Evolutionary conservation across 1,140 invertebrate genomes (phyloP).

Genomic region (Carposina sasakii): DNA sequence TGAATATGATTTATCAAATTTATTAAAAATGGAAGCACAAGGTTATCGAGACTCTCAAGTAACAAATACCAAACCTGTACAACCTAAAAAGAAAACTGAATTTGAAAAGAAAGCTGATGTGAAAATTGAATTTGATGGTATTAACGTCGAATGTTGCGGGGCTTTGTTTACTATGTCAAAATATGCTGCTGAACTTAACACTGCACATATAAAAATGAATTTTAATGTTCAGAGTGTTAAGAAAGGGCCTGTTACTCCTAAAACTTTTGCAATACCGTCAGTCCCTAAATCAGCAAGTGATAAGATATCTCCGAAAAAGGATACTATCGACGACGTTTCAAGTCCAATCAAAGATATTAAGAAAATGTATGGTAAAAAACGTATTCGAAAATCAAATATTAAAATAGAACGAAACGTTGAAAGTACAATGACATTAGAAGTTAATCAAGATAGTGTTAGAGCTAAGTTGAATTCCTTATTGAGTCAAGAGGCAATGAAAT

Average conservation of each 20-base stretch:
- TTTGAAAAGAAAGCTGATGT: constrained; percentile 32
- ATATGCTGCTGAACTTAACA: constrained; percentile 42
- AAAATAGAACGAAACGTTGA: too few relatives aligned
- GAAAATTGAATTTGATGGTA: constrained; percentile 37
- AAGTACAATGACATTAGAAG: too few relatives aligned
- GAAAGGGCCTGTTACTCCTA: constrained; percentile 34
- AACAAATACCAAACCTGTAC: constrained; percentile 23
- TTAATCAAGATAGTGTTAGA: too few relatives aligned
- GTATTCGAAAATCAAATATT: too few relatives aligned
- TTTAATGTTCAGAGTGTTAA: constrained; percentile 28
- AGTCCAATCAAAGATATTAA: constrained; percentile 16
- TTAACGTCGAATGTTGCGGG: constrained; percentile 53
- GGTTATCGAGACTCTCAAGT: constrained; percentile 52
- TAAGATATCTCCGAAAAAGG: constrained; percentile 56
- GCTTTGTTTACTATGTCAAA: constrained; percentile 46
- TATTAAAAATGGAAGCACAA: constrained; percentile 69
- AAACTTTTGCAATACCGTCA: constrained; percentile 50
- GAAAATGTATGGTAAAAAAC: too few relatives aligned
- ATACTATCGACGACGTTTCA: constrained; percentile 27
- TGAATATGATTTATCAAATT: constrained; percentile 77
- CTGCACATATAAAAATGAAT: constrained; percentile 54
- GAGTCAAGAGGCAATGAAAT: too few relatives aligned
- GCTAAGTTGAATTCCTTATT: too few relatives aligned
- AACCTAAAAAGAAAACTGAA: constrained; percentile 43
- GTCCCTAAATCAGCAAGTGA: constrained; percentile 46